phyloP scores from a whole-genome alignment of 2,113 vertebrate genomes.

The Thomomys bottae region DNA sequence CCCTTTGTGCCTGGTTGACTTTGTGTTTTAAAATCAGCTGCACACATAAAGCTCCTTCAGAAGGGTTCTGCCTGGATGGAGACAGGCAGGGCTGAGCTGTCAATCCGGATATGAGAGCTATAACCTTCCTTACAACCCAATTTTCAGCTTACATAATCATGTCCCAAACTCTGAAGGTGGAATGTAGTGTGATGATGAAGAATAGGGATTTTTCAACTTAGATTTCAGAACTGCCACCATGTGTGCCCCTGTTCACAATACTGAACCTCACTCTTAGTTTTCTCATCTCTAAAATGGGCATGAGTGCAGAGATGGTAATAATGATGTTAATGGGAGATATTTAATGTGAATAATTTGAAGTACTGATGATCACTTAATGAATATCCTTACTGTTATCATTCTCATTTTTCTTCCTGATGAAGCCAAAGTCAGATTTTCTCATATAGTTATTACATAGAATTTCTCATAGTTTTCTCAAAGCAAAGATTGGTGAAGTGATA shows the following conservation, averaged over 20 bases:
- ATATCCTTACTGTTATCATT: neutral
- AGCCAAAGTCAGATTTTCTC: neutral
- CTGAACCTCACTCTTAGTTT: neutral
- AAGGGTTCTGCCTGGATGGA: no score
- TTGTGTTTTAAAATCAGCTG: neutral
- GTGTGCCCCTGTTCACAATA: neutral
- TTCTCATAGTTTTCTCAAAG: constrained; percentile 10
- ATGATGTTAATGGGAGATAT: neutral
- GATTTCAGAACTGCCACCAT: neutral
- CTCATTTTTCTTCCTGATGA: neutral
- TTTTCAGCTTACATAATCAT: neutral
- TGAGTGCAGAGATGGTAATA: neutral
- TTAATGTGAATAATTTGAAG: neutral
- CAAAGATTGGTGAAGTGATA: constrained; percentile 7
- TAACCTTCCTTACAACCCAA: neutral
- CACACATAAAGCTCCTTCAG: neutral
- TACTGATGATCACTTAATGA: neutral
- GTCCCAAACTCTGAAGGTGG: neutral
- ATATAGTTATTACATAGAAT: no score
- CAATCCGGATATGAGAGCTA: neutral
- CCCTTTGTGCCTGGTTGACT: neutral
- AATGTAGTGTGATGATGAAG: neutral
- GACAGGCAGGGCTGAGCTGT: neutral
- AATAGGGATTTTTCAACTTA: neutral
- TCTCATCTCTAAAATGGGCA: neutral